phyloP scores from a whole-genome alignment of 92 coral and sea anemone species.

The Actinernus sp. region DNA sequence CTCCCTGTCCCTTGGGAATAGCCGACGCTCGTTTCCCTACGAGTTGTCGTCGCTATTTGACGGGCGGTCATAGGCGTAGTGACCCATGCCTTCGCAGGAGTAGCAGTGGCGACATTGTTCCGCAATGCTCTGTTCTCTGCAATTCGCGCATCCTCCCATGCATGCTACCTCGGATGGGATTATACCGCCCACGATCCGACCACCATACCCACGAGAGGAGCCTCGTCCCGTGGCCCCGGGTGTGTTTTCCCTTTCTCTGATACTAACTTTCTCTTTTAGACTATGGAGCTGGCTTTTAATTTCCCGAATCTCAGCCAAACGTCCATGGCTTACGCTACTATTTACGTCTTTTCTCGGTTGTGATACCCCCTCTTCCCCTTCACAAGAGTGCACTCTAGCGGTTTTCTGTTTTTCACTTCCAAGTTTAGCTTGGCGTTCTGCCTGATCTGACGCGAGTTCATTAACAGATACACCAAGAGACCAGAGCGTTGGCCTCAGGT shows the following conservation, averaged over 20 bases:
- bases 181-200: too few relatives aligned
- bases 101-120: slow-evolving; percentile 57
- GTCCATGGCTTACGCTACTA: slow-evolving; percentile 11
- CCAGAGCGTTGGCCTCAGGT: slow-evolving; percentile 8
- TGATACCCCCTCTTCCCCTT: too few relatives aligned
- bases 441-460: slow-evolving; percentile 61
- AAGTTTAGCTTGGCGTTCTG: slow-evolving; percentile 51
- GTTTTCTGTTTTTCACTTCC: slow-evolving; percentile 32
- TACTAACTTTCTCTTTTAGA: slow-evolving; percentile 43
- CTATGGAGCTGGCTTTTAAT: slow-evolving; percentile 49
- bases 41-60: slow-evolving; percentile 12
- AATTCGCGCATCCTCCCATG: too few relatives aligned
- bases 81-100: slow-evolving; percentile 56
- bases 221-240: slow-evolving; percentile 9
- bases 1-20: slow-evolving; percentile 62
- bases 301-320: slow-evolving; percentile 37
- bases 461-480: slow-evolving; percentile 26
- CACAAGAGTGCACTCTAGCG: slow-evolving; percentile 41
- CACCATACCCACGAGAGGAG: slow-evolving; percentile 1
- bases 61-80: slow-evolving; percentile 35
- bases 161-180: too few relatives aligned
- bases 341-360: slow-evolving; percentile 6
- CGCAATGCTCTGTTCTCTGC: too few relatives aligned
- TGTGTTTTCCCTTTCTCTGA: slow-evolving; percentile 19
- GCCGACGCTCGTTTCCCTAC: slow-evolving; percentile 63